Evolutionary conservation across 2,113 vertebrate species (phyloP).

Genomic region (Corythornis madagascariensis): DNA sequence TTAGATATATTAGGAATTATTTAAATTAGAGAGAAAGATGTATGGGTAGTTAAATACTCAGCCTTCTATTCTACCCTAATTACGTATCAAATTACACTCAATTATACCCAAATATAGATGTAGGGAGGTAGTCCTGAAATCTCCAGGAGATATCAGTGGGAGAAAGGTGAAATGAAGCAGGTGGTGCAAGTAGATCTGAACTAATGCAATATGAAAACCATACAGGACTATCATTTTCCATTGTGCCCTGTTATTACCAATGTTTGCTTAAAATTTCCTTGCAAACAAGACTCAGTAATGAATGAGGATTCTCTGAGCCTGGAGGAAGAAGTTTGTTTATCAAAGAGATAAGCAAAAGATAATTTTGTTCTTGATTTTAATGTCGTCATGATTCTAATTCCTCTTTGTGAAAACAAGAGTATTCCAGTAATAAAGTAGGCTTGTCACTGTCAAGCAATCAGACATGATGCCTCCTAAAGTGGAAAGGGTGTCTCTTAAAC

Average conservation of each 20-base stretch:
- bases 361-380: neutral
- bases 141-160: constrained; percentile 12
- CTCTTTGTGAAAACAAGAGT: neutral
- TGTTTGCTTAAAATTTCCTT: constrained; percentile 8
- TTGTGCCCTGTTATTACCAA: constrained; percentile 22
- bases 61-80: constrained; percentile 78
- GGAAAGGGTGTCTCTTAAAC: neutral
- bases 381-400: neutral
- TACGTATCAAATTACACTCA: constrained; percentile 77
- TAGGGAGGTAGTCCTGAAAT: constrained; percentile 59
- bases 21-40: constrained; percentile 80
- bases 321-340: constrained; percentile 29
- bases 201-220: neutral
- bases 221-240: neutral
- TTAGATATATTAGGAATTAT: constrained; percentile 80
- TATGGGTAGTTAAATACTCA: constrained; percentile 77
- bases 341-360: neutral
- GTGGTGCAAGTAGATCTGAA: neutral
- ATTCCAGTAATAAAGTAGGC: neutral
- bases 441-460: neutral
- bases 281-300: neutral
- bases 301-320: neutral
- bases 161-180: constrained; percentile 22
- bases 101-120: constrained; percentile 77
- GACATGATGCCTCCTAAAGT: neutral